Conservation (phyloP, 2,888 invertebrate genomes). For the Himalopsyche japonica region DNA sequence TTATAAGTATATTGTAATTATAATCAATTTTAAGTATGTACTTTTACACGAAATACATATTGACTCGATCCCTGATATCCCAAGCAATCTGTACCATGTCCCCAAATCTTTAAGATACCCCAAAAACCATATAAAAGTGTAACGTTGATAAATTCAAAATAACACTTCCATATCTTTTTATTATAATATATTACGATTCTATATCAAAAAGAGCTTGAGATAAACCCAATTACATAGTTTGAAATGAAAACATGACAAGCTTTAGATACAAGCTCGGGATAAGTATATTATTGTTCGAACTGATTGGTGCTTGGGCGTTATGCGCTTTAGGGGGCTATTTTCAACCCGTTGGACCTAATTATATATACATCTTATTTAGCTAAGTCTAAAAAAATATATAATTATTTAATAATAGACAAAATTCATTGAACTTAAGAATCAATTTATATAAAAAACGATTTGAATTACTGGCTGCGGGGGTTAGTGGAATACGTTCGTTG, state of each 20-base stretch:
- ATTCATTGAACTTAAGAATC: background rate
- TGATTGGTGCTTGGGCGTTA: background rate
- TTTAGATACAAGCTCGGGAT: background rate
- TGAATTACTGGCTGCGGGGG: background rate
- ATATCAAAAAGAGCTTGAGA: background rate
- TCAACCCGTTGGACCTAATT: background rate
- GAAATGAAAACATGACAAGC: background rate
- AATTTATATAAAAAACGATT: too few species aligned
- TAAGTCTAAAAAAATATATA: background rate
- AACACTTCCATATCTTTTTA: background rate
- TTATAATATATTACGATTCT: background rate
- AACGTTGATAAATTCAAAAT: background rate
- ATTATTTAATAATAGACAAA: background rate
- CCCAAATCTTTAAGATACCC: background rate
- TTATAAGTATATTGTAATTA: too few species aligned
- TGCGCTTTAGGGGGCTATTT: background rate
- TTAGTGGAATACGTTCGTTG: background rate
- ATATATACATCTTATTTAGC: background rate
- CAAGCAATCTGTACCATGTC: background rate
- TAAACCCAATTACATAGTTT: background rate
- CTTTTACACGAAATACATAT: too few species aligned
- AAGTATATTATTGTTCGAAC: background rate
- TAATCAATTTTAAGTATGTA: too few species aligned
- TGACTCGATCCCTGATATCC: background rate
- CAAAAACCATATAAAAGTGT: background rate